Evolutionary conservation across 2,797 vertebrate genomes (phyloP), one percentile per base, ranked within the genome.

Genomic region (Tachyglossus aculeatus): DNA sequence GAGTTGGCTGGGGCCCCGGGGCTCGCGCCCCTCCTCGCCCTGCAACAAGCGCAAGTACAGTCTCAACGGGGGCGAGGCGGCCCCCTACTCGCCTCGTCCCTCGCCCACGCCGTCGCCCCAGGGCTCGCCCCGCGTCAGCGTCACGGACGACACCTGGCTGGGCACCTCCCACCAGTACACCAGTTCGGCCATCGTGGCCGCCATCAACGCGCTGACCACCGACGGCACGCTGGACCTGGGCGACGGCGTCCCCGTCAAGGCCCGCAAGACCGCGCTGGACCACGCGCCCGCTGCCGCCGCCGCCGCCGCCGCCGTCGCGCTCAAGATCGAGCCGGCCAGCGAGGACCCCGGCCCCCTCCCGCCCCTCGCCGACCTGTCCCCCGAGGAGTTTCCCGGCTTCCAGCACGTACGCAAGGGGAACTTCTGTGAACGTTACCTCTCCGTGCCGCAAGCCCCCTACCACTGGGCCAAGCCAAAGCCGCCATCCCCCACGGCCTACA

Each of bases 181-280:
- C 89, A 99, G 98, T 88, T 99, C 96, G 0, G 98, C 98, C 83
- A 99, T 99, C 0, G 94, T 99, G 1, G 98, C 96, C 0, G 98
- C 98, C 87, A 99, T 99, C 84, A 99, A 98, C 0, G 98, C 98
- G 36, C 91, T 99, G 80, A 97, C 95, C 91, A 99, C 98, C 0
- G 98, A 99, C 57, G 91, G 95, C 65, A 88, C 95, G 71, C 86
- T 91, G 1, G 98, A 99, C 67, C 91, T 97, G 53, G 95, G 91
- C 0, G 97, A 99, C 1, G 97, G 95, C 2, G 95, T 99, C 81
- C 97, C 98, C 21, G 67, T 95, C 51, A 99, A 99, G 87, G 93
- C 98, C 1, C 92, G 98, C 51, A 96, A 94, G 87, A 99, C 96
- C 0, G 90, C 94, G 70, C 60, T 92, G 67, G 97, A 98, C 66